Percentiles rank a stretch among this genome's conserved stretches.
phyloP scores from a whole-genome alignment of 2,113 vertebrate genomes.

The Cyprinodon variegatus region DNA sequence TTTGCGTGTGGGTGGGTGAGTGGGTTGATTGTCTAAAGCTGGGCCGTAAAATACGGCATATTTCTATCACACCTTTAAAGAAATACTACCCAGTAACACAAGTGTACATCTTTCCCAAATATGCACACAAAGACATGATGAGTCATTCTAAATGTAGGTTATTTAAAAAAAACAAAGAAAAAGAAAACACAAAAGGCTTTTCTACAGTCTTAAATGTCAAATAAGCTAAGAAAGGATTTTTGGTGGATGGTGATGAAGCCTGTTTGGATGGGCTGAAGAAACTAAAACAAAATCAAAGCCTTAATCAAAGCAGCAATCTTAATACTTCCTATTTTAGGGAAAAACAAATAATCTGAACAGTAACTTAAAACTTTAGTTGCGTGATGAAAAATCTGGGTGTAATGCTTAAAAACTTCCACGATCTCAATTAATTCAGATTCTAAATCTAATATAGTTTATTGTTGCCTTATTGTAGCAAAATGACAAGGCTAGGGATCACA shows the following conservation, averaged over 20 bases:
- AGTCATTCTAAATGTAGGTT: not conserved
- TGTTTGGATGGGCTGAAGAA: not conserved
- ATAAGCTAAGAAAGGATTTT: not conserved
- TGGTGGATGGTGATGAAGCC: not conserved
- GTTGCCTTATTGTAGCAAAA: no score
- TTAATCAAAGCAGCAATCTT: not conserved
- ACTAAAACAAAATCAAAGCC: not conserved
- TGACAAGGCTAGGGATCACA: no score
- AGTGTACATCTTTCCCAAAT: not conserved
- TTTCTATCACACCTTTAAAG: no score
- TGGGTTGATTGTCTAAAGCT: not conserved
- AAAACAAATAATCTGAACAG: not conserved
- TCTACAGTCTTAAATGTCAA: not conserved
- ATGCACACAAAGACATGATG: not conserved
- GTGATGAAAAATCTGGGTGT: no score
- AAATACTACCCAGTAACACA: not conserved
- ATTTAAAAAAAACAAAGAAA: no score
- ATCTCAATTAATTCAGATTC: no score
- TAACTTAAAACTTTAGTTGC: no score
- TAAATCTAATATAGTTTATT: no score
- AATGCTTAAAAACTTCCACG: no score
- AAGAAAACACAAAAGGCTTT: not conserved
- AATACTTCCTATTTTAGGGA: not conserved
- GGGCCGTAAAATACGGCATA: not conserved
- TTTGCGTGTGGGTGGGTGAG: slow-evolving; percentile 23